Evolutionary conservation across 2,113 vertebrate species (phyloP), one percentile per base, ranked within the genome.

Genomic region (Corythornis madagascariensis): DNA sequence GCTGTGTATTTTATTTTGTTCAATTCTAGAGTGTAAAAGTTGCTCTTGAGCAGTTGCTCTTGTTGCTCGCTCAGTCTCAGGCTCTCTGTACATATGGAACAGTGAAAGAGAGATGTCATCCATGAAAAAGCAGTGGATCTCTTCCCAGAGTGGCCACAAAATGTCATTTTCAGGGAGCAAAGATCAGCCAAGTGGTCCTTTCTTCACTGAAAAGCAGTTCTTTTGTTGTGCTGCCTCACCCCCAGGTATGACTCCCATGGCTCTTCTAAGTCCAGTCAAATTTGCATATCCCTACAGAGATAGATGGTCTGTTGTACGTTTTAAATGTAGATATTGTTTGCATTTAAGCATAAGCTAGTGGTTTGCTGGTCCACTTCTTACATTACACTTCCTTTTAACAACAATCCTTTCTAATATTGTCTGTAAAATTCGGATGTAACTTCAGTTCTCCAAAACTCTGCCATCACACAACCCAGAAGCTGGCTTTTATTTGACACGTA

Each of bases 41-140:
- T 74, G 9, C 3, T 59, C 33, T 42, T 65, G 38, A 64, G 33
- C 6, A 11, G 59, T 33, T 42, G 42, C 16, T 85, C 38, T 26
- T 59, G 5, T 63, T 35, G 17, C 24, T 31, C 0, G 0, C 31
- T 92, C 11, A 9, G 5, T 16, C n/a, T 56, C 18, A 19, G 1
- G 9, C 8, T 84, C 76, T 61, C n/a, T 38, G 25, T 40, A 31
- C 2, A 0, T 22, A 10, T 11, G 38, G 11, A 84, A 19, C 9
- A 42, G n/a, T 38, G 24, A 38, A 65, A 89, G 42, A 52, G 5
- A 15, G 7, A 16, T 6, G 3, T 48, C 3, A 16, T 24, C 12
- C 40, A 45, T 73, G 53, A 48, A 73, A 72, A 45, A 61, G 16
- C 15, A 40, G 26, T 66, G 31, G n/a, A 42, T 66, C 38, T 83